Percentiles rank a stretch among this genome's conserved stretches.
These are phyloP conservation scores for Ovis canadensis DNA, from an alignment of 2,113 vertebrate genomes.

Conservation along the genomic window DNA sequence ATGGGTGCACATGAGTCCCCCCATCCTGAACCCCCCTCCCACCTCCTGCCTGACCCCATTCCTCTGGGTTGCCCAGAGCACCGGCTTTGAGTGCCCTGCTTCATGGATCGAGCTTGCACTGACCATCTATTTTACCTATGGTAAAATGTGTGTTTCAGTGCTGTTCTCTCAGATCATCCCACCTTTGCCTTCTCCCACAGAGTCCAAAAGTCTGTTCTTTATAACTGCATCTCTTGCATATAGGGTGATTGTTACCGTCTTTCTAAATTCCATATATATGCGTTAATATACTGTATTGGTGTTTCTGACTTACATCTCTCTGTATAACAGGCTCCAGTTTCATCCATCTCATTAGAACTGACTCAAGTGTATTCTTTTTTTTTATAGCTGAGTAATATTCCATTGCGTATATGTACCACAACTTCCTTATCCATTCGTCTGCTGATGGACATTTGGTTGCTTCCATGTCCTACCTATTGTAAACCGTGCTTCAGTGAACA, in stretches of 20 bases:
- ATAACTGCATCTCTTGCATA: background rate
- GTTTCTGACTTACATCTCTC: background rate
- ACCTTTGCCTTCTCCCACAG: background rate
- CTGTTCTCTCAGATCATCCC: background rate
- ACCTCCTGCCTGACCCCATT: background rate
- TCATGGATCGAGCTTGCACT: background rate
- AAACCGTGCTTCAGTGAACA: background rate
- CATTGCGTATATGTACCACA: background rate
- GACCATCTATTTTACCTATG: background rate
- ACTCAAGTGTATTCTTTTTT: background rate
- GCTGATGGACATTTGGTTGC: background rate
- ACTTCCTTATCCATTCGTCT: background rate
- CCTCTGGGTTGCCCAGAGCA: background rate
- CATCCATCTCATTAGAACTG: background rate
- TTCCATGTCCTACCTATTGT: background rate
- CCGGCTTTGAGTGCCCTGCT: background rate
- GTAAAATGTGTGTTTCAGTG: background rate
- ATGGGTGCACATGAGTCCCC: background rate
- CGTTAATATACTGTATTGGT: background rate
- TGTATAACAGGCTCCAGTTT: background rate
- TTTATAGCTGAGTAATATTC: background rate
- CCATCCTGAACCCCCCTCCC: background rate
- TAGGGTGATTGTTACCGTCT: accelerated
- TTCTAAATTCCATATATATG: background rate
- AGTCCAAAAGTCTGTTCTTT: background rate